Evolutionary conservation across 2,113 vertebrate species (phyloP).

Genomic region (Vulpes ferrilata): DNA sequence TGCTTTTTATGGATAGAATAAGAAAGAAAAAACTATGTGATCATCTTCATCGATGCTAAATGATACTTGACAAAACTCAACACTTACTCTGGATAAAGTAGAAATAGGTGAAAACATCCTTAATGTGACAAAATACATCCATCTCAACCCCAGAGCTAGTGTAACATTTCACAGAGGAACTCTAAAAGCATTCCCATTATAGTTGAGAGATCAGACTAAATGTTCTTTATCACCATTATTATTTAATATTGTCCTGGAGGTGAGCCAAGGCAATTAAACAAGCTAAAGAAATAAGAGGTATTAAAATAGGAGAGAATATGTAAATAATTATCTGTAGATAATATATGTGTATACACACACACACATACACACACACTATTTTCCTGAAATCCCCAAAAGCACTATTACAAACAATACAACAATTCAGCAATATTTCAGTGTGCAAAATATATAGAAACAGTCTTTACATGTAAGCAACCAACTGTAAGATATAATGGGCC

Average conservation of each 20-base stretch:
- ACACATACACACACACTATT: background rate
- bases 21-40: background rate
- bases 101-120: constrained; percentile 22
- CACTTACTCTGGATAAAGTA: background rate
- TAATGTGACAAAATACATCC: background rate
- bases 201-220: constrained; percentile 1
- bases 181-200: background rate
- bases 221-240: background rate
- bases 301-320: constrained; percentile 41
- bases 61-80: background rate
- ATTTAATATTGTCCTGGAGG: background rate
- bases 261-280: background rate
- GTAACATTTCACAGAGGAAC: background rate
- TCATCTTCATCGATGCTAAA: constrained; percentile 21
- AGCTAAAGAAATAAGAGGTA: background rate
- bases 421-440: background rate
- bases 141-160: background rate
- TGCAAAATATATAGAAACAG: background rate
- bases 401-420: background rate
- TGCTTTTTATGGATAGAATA: background rate
- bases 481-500: background rate
- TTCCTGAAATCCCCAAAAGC: background rate
- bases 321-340: constrained; percentile 11
- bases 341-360: background rate
- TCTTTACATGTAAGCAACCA: background rate